phyloP scores from a whole-genome alignment of 2,888 invertebrate genomes.

The Lycia hirtaria region DNA sequence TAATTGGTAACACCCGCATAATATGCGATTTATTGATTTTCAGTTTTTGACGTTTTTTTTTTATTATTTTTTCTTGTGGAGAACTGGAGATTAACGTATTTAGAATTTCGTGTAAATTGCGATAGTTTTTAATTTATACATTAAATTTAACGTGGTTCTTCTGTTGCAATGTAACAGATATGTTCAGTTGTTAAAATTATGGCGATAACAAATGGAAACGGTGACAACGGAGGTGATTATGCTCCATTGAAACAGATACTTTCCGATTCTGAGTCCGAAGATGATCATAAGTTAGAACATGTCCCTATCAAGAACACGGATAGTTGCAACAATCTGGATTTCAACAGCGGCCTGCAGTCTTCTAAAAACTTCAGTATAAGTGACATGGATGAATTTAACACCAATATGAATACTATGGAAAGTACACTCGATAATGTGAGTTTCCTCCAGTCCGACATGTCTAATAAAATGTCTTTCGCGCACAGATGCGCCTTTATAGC shows the following conservation, averaged over 20 bases:
- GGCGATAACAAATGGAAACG: constrained; percentile 74
- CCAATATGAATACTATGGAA: constrained; percentile 76
- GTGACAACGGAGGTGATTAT: constrained; percentile 85
- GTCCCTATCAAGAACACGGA: constrained; percentile 64
- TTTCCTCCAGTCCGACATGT: constrained; percentile 77
- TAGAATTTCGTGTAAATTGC: not conserved
- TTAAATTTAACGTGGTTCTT: too few relatives aligned
- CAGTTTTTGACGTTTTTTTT: too few relatives aligned
- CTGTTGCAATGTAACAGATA: constrained; percentile 32
- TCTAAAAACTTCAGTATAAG: constrained; percentile 78
- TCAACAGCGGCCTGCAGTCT: constrained; percentile 75
- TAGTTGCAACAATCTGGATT: constrained; percentile 76
- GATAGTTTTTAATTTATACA: too few relatives aligned
- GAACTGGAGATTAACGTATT: not conserved
- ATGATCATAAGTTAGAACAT: constrained; percentile 83
- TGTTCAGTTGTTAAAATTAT: constrained; percentile 50
- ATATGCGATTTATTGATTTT: too few relatives aligned
- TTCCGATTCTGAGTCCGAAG: constrained; percentile 92
- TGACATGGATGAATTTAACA: constrained; percentile 79
- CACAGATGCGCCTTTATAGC: constrained; percentile 89
- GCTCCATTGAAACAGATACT: constrained; percentile 91
- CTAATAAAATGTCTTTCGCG: constrained; percentile 87
- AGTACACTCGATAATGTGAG: constrained; percentile 81
- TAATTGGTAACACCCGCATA: too few relatives aligned
- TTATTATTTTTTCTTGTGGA: too few relatives aligned